These are phyloP conservation scores for Drosophila willistoni DNA, from an alignment of 1,140 invertebrate genomes.

Conservation along the genomic window DNA sequence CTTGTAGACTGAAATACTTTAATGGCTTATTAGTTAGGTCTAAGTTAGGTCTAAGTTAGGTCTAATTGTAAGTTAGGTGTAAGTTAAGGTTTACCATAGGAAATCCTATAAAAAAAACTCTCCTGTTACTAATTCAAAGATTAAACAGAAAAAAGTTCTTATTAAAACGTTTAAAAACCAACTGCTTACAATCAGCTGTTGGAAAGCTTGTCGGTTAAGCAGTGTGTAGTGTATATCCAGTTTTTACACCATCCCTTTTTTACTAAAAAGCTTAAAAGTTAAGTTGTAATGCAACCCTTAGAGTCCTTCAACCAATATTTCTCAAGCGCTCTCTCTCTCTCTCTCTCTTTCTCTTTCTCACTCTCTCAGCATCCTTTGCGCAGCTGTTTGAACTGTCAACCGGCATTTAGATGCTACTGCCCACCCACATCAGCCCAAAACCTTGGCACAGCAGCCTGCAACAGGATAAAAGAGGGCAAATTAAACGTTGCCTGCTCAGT, in stretches of 20 bases:
- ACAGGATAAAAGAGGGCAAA: conserved; percentile 66
- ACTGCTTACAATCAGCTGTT: background rate
- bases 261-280: conserved; percentile 25
- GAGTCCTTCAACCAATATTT: background rate
- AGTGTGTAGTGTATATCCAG: background rate
- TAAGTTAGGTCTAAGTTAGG: too few relatives aligned
- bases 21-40: too few relatives aligned
- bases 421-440: conserved; percentile 22
- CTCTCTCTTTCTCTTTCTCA: conserved; percentile 36
- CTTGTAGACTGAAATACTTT: too few relatives aligned
- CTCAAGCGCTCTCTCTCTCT: conserved; percentile 15
- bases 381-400: conserved; percentile 66
- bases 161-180: too few relatives aligned
- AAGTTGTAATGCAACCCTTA: background rate
- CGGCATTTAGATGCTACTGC: conserved; percentile 63
- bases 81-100: too few relatives aligned
- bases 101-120: too few relatives aligned
- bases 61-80: too few relatives aligned
- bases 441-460: conserved; percentile 32
- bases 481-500: conserved; percentile 51
- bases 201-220: background rate
- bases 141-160: too few relatives aligned
- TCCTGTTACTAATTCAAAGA: too few relatives aligned
- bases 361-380: conserved; percentile 60
- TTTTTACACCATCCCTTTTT: conserved; percentile 36